A percentile compares a stretch with the other conserved stretches of the same genome.
These are phyloP conservation scores for Mionectes macconnelli DNA, from an alignment of 2,113 vertebrate species.

Conservation along the genomic window DNA sequence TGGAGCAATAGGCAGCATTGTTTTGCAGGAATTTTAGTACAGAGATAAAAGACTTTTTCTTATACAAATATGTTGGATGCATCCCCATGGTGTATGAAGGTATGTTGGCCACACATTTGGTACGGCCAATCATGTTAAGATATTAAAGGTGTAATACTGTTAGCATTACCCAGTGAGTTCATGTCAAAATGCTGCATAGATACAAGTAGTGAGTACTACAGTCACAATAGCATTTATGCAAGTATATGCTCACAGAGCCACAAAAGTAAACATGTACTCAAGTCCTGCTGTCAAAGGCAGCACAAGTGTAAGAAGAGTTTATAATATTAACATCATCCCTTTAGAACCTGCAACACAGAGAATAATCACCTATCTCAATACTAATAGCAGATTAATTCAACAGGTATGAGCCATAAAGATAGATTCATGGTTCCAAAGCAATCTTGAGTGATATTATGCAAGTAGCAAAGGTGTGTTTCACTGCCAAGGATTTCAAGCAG, in stretches of 20 bases:
- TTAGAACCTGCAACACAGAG: neutral
- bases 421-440: neutral
- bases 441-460: neutral
- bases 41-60: neutral
- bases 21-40: neutral
- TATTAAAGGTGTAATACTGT: neutral
- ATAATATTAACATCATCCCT: neutral
- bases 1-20: neutral
- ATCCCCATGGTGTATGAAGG: neutral
- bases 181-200: neutral
- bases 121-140: neutral
- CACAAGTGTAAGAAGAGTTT: neutral
- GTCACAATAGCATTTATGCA: neutral
- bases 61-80: neutral
- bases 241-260: neutral
- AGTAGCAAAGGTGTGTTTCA: neutral
- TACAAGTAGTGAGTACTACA: neutral
- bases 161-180: neutral
- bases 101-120: neutral
- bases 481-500: neutral
- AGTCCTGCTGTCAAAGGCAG: neutral
- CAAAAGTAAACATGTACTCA: neutral
- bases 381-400: neutral
- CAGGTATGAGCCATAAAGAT: neutral
- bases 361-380: neutral